These are phyloP conservation scores for Sinopyrophorus schimmeli DNA, from an alignment of 2,888 invertebrate genomes.

Conservation along the genomic window DNA sequence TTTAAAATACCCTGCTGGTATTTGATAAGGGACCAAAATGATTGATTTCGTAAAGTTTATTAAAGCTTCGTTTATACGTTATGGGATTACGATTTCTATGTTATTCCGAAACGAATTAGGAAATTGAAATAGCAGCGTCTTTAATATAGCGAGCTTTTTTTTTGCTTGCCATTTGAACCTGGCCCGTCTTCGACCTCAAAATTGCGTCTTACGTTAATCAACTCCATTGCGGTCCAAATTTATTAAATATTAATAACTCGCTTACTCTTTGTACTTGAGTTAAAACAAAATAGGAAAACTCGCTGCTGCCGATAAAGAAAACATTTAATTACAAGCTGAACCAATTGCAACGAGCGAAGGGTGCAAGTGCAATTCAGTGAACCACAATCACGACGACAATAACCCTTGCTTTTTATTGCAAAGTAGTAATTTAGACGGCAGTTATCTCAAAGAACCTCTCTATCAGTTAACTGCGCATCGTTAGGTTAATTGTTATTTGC, in stretches of 20 bases:
- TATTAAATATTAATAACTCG: too few species aligned
- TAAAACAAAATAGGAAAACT: too few species aligned
- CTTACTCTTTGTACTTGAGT: too few species aligned
- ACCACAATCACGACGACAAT: constrained; percentile 30
- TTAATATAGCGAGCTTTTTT: too few species aligned
- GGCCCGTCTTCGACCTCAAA: too few species aligned
- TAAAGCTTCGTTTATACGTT: constrained; percentile 33
- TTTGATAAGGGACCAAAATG: constrained; percentile 41
- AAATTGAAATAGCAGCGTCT: too few species aligned
- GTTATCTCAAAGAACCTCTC: constrained; percentile 11
- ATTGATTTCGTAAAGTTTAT: constrained; percentile 42
- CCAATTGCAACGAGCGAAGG: constrained; percentile 15
- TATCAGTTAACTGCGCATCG: too few species aligned
- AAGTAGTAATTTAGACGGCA: constrained; percentile 14
- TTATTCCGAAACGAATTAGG: constrained; percentile 12
- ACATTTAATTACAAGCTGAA: constrained; percentile 17
- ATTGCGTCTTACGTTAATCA: too few species aligned
- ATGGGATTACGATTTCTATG: constrained; percentile 32
- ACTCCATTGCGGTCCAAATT: too few species aligned
- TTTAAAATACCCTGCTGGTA: constrained; percentile 39
- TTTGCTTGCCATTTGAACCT: too few species aligned
- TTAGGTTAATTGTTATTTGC: too few species aligned
- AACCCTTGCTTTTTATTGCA: constrained; percentile 35
- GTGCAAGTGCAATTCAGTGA: constrained; percentile 34
- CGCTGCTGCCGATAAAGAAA: constrained; percentile 11